Evolutionary conservation across 2,113 vertebrate genomes (phyloP).

Genomic region (Gallinago media): DNA sequence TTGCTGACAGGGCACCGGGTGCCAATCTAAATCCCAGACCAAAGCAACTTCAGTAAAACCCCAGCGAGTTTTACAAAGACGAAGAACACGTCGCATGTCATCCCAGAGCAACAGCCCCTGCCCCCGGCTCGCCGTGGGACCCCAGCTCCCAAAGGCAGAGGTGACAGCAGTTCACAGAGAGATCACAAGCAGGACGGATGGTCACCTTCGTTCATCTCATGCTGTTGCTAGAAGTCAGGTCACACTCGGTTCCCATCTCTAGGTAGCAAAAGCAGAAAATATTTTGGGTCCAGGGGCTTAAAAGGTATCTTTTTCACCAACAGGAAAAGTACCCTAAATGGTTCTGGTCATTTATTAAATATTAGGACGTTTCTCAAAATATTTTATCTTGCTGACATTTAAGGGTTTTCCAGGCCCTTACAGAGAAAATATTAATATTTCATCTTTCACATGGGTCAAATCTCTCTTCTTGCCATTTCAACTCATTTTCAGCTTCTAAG

Average conservation of each 20-base stretch:
- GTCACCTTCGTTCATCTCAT: background rate
- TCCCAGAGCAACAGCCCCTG: background rate
- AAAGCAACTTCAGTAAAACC: background rate
- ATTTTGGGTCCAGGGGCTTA: background rate
- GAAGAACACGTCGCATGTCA: background rate
- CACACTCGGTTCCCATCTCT: background rate
- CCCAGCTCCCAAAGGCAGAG: rapidly evolving
- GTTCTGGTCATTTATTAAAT: background rate
- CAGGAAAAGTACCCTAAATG: background rate
- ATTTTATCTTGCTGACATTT: background rate
- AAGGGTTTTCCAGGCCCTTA: background rate
- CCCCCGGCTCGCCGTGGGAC: background rate
- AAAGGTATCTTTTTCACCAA: background rate
- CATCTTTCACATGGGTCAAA: background rate
- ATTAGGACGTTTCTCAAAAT: background rate
- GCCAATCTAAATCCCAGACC: background rate
- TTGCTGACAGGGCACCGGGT: background rate
- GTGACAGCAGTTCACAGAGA: rapidly evolving
- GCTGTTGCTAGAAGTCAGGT: background rate
- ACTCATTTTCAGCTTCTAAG: background rate
- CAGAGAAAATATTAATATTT: background rate
- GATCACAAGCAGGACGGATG: background rate
- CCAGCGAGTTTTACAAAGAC: background rate
- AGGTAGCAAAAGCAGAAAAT: background rate
- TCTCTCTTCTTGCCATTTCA: background rate